A percentile compares a stretch with the other conserved stretches of the same genome.
phyloP scores from a whole-genome alignment of 2,113 vertebrate species.

The Upupa epops region DNA sequence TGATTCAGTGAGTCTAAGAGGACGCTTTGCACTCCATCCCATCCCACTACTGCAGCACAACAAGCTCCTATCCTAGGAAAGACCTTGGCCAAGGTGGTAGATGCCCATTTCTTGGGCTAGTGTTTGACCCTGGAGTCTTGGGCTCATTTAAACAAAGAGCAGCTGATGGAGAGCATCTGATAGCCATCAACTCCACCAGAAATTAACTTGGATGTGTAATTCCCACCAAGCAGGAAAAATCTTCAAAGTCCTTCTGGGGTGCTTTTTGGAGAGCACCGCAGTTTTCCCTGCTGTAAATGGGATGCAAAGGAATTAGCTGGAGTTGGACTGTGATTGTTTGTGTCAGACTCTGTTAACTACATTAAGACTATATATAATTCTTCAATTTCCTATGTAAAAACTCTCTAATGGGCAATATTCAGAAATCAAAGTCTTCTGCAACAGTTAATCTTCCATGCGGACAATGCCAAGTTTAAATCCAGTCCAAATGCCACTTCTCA shows the following conservation, averaged over 20 bases:
- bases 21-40: neutral
- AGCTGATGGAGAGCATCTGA: conserved; percentile 51
- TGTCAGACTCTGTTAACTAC: conserved; percentile 71
- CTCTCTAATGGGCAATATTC: conserved; percentile 73
- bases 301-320: conserved; percentile 67
- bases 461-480: conserved; percentile 82
- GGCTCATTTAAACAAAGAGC: conserved; percentile 48
- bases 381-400: conserved; percentile 76
- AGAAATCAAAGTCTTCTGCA: conserved; percentile 62
- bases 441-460: conserved; percentile 69
- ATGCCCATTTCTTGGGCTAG: conserved; percentile 24
- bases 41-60: accelerated
- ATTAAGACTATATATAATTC: conserved; percentile 73
- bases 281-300: conserved; percentile 66
- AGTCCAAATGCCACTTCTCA: conserved; percentile 82
- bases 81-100: neutral
- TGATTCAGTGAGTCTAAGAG: no score
- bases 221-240: conserved; percentile 66
- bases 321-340: conserved; percentile 73
- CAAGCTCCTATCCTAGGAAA: neutral
- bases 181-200: conserved; percentile 46
- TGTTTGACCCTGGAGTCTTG: neutral
- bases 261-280: conserved; percentile 34
- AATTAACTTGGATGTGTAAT: conserved; percentile 52
- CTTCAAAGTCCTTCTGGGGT: conserved; percentile 70